A percentile compares a stretch with the other conserved stretches of the same genome.
Evolutionary conservation across 1,140 invertebrate species (phyloP).

Genomic region (Andricus grossulariae): DNA sequence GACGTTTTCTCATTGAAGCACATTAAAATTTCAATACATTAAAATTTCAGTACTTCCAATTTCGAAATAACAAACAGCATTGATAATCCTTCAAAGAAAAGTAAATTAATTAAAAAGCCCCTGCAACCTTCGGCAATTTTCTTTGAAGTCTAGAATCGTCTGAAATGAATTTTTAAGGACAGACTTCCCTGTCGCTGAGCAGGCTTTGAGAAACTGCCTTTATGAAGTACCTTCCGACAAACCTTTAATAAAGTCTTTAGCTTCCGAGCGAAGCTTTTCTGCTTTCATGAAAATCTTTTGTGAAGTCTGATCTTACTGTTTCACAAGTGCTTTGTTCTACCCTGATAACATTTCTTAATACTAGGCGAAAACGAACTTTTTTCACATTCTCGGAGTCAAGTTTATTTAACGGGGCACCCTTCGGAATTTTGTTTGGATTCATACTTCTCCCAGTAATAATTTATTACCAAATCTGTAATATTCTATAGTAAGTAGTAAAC

Average conservation of each 20-base stretch:
- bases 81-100: too few species aligned
- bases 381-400: not conserved
- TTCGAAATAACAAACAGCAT: too few species aligned
- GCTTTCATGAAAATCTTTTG: slow-evolving; percentile 20
- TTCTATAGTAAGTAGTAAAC: too few species aligned
- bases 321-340: not conserved
- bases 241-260: slow-evolving; percentile 26
- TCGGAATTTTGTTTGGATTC: too few species aligned
- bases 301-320: not conserved
- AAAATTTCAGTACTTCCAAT: too few species aligned
- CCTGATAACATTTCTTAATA: not conserved
- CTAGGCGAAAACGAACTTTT: not conserved
- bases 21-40: too few species aligned
- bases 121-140: not conserved
- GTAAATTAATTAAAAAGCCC: not conserved
- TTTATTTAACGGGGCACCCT: not conserved
- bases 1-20: too few species aligned
- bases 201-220: slow-evolving; percentile 26
- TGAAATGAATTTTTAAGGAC: slow-evolving; percentile 14
- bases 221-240: not conserved
- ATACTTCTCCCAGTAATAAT: too few species aligned
- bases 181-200: not conserved
- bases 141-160: not conserved
- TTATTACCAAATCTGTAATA: too few species aligned
- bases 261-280: slow-evolving; percentile 6